A percentile compares a stretch with the other conserved stretches of the same genome.
phyloP scores from a whole-genome alignment of 2,888 invertebrate species.

The Scaptomyza cyrtandrae region DNA sequence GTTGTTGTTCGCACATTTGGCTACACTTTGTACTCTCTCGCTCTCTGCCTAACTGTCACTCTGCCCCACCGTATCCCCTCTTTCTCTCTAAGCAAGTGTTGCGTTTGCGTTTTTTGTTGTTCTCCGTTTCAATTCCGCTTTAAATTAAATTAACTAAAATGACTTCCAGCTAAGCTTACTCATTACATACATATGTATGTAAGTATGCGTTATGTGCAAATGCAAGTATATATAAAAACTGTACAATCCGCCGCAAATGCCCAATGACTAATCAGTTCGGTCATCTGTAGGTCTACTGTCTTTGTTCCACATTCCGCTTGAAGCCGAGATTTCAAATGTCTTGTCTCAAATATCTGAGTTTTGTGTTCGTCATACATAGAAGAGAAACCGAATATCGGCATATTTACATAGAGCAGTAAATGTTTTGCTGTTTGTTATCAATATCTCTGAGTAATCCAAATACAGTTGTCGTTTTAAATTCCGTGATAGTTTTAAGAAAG shows the following conservation, averaged over 20 bases:
- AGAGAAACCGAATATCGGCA: slow-evolving; percentile 4
- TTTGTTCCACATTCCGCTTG: slow-evolving; percentile 3
- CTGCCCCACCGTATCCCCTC: not conserved
- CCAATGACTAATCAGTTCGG: slow-evolving; percentile 40
- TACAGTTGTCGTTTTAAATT: not conserved
- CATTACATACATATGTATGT: slow-evolving; percentile 19
- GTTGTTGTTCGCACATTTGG: slow-evolving; percentile 11
- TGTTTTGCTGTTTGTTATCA: slow-evolving; percentile 22
- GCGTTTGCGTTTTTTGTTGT: slow-evolving; percentile 30
- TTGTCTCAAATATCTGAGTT: slow-evolving; percentile 7
- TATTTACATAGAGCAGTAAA: slow-evolving; percentile 5
- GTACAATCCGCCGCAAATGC: slow-evolving; percentile 21
- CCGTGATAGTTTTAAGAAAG: not conserved
- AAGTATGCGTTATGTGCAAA: not conserved
- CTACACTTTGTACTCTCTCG: slow-evolving; percentile 30
- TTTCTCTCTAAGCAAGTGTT: slow-evolving; percentile 10
- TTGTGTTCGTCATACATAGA: slow-evolving; percentile 35
- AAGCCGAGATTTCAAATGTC: slow-evolving; percentile 12
- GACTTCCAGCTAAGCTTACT: slow-evolving; percentile 29
- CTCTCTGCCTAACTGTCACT: slow-evolving; percentile 5
- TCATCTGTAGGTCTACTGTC: slow-evolving; percentile 1
- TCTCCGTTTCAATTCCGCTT: slow-evolving; percentile 36
- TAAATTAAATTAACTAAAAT: slow-evolving; percentile 65
- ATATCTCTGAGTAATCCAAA: slow-evolving; percentile 18
- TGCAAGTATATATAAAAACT: not conserved